These are phyloP conservation scores for Mormyrus proboscirostris DNA, from an alignment of 2,797 vertebrate species.

Conservation along the genomic window DNA sequence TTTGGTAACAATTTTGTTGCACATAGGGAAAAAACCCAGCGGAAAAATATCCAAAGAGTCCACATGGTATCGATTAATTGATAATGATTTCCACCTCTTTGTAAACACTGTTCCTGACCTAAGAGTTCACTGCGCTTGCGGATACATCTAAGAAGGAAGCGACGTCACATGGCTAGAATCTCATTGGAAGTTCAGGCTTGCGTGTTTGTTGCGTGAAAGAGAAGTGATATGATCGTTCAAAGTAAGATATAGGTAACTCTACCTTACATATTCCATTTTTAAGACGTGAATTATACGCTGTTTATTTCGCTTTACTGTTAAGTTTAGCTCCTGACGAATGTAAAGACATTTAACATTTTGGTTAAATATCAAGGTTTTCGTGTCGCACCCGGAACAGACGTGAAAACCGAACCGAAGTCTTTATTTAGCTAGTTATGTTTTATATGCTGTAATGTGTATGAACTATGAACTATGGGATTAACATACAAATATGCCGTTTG, in stretches of 20 bases:
- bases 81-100: neutral
- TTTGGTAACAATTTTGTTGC: neutral
- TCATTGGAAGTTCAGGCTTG: slow-evolving; percentile 31
- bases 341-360: neutral
- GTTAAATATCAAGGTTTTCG: neutral
- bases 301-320: neutral
- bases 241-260: neutral
- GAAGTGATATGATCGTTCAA: neutral
- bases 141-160: slow-evolving; percentile 22
- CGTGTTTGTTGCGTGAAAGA: neutral
- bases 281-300: neutral
- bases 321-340: neutral
- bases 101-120: neutral
- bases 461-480: neutral
- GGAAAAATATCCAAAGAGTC: neutral
- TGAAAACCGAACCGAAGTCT: neutral
- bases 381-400: neutral
- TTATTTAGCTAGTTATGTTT: neutral
- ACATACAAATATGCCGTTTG: neutral
- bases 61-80: neutral
- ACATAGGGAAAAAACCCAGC: neutral
- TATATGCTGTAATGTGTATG: neutral
- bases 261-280: neutral
- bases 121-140: slow-evolving; percentile 6
- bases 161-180: slow-evolving; percentile 32